These are phyloP conservation scores for Thunnus albacares DNA, from an alignment of 2,797 vertebrate species.

Conservation along the genomic window DNA sequence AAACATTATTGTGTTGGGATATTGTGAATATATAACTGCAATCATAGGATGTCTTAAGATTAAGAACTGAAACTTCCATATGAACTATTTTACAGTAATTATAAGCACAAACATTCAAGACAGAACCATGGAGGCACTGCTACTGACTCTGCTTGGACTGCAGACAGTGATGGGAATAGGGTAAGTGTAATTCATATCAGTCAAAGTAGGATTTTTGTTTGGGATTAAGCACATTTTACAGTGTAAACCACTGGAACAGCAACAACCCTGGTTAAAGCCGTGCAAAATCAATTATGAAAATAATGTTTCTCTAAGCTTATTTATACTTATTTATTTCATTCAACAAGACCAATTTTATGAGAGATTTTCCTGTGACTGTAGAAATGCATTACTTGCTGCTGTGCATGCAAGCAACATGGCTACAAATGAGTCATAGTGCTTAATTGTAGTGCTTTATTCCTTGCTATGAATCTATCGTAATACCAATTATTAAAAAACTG, in stretches of 20 bases:
- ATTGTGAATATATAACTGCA: neutral
- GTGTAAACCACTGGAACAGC: neutral
- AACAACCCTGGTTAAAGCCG: neutral
- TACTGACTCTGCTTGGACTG: slow-evolving; percentile 77
- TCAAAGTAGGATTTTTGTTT: neutral
- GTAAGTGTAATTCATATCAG: slow-evolving; percentile 62
- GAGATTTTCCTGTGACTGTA: neutral
- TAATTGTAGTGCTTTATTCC: neutral
- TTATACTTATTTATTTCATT: neutral
- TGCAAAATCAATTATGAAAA: neutral
- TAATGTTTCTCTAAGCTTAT: neutral
- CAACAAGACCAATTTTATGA: neutral
- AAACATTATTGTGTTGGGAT: neutral
- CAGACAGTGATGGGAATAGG: slow-evolving; percentile 72
- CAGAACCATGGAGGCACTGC: slow-evolving; percentile 70
- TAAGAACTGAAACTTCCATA: too few species aligned
- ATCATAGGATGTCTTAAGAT: too few species aligned
- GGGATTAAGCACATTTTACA: neutral
- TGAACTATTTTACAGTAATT: slow-evolving; percentile 22
- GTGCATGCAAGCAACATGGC: neutral
- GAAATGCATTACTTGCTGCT: neutral
- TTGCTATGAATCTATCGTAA: neutral
- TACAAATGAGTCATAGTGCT: neutral
- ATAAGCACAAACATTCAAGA: slow-evolving; percentile 16
- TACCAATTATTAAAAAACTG: neutral